These are phyloP conservation scores for Drosophila funebris DNA, from an alignment of 1,140 invertebrate species.

Conservation along the genomic window DNA sequence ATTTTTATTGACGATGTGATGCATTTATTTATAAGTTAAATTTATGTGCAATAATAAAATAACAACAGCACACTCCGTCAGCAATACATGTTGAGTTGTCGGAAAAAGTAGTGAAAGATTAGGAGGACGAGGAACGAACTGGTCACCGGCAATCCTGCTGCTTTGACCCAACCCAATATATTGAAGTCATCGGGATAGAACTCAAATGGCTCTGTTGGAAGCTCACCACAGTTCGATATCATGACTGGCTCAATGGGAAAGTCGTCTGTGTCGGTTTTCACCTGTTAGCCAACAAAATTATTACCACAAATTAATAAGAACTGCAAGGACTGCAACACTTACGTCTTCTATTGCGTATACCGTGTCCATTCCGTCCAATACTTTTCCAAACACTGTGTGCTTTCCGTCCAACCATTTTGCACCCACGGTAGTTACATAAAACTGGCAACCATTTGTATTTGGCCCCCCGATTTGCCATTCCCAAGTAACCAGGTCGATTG, in stretches of 20 bases:
- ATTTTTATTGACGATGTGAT: slow-evolving; percentile 23
- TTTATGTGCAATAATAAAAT: slow-evolving; percentile 36
- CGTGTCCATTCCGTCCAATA: slow-evolving; percentile 91
- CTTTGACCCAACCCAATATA: slow-evolving; percentile 89
- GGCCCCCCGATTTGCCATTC: slow-evolving; percentile 97
- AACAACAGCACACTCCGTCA: slow-evolving; percentile 30
- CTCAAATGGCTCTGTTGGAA: slow-evolving; percentile 87
- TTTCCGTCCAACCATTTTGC: slow-evolving; percentile 96
- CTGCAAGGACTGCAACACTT: slow-evolving; percentile 7
- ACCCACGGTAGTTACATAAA: slow-evolving; percentile 95
- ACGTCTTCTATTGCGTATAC: slow-evolving; percentile 91
- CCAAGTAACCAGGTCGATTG: slow-evolving; percentile 93
- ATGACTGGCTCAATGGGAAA: slow-evolving; percentile 87
- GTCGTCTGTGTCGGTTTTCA: slow-evolving; percentile 90
- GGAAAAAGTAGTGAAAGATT: slow-evolving; percentile 91
- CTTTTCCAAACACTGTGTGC: slow-evolving; percentile 97
- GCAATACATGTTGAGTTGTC: slow-evolving; percentile 85
- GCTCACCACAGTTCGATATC: slow-evolving; percentile 87
- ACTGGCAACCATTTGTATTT: slow-evolving; percentile 96
- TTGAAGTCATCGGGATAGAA: slow-evolving; percentile 88
- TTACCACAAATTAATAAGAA: neutral
- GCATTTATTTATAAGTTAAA: slow-evolving; percentile 5
- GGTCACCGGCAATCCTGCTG: slow-evolving; percentile 88
- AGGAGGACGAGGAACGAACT: slow-evolving; percentile 90
- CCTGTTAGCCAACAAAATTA: slow-evolving; percentile 82